These are phyloP conservation scores for Taeniopygia guttata DNA, from an alignment of 2,797 vertebrate genomes.

Conservation along the genomic window DNA sequence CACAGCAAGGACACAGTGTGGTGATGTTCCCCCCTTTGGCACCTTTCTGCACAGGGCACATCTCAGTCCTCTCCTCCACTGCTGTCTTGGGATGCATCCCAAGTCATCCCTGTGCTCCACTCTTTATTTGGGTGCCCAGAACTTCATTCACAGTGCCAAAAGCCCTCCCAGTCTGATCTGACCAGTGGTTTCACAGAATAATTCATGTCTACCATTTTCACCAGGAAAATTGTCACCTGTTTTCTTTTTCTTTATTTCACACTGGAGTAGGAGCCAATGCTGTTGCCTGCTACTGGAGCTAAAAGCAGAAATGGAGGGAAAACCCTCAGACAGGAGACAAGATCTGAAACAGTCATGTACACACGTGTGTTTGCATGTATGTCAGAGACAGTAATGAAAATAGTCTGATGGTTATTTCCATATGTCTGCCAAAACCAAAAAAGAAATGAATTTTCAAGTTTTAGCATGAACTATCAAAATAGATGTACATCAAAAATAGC, in stretches of 20 bases:
- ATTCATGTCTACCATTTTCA: background rate
- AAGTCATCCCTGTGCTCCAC: background rate
- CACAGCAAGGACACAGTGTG: background rate
- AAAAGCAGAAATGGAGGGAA: background rate
- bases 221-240: background rate
- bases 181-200: background rate
- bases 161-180: background rate
- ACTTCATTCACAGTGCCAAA: background rate
- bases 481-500: background rate
- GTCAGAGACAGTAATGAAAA: background rate
- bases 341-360: background rate
- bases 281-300: background rate
- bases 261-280: background rate
- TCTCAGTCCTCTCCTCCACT: background rate
- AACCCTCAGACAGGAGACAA: background rate
- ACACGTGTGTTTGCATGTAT: rapidly evolving
- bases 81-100: background rate
- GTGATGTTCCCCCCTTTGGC: background rate
- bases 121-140: background rate
- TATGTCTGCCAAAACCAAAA: background rate
- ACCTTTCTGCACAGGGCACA: background rate
- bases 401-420: background rate
- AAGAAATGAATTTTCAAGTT: background rate
- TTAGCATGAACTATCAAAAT: background rate
- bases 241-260: background rate